Conservation (phyloP, 2,888 invertebrate species). For the Rotaria macrura region DNA sequence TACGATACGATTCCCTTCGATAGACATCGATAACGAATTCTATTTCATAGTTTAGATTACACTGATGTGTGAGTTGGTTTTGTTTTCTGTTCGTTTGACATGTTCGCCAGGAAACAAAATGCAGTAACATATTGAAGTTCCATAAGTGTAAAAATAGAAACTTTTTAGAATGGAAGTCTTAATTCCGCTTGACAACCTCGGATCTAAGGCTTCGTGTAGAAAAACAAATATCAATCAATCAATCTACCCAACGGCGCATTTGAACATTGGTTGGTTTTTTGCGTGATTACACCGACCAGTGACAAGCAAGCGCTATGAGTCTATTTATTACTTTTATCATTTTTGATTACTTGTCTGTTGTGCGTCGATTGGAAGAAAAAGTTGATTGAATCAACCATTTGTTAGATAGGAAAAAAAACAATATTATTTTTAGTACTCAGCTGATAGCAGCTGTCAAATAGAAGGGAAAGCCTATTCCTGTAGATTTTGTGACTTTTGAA, state of each 20-base stretch:
- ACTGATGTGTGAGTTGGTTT: too few relatives aligned
- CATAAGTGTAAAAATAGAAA: too few relatives aligned
- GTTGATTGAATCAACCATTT: background rate
- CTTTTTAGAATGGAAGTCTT: too few relatives aligned
- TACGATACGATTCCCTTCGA: background rate
- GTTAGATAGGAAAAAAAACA: background rate
- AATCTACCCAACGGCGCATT: background rate
- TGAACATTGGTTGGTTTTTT: background rate
- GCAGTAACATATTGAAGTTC: too few relatives aligned
- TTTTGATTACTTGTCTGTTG: background rate
- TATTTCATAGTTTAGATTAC: background rate
- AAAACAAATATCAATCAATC: background rate
- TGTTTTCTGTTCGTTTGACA: too few relatives aligned
- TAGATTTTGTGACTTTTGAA: too few relatives aligned
- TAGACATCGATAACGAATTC: background rate
- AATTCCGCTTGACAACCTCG: too few relatives aligned
- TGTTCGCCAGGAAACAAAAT: too few relatives aligned
- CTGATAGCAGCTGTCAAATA: background rate
- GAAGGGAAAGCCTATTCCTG: too few relatives aligned
- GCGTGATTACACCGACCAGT: background rate
- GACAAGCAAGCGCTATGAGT: background rate
- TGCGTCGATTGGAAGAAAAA: background rate
- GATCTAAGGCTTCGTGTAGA: too few relatives aligned
- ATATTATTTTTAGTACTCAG: background rate
- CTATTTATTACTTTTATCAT: background rate